These are phyloP conservation scores for Cecropterus lyciades DNA, from an alignment of 1,140 invertebrate genomes.

Conservation along the genomic window DNA sequence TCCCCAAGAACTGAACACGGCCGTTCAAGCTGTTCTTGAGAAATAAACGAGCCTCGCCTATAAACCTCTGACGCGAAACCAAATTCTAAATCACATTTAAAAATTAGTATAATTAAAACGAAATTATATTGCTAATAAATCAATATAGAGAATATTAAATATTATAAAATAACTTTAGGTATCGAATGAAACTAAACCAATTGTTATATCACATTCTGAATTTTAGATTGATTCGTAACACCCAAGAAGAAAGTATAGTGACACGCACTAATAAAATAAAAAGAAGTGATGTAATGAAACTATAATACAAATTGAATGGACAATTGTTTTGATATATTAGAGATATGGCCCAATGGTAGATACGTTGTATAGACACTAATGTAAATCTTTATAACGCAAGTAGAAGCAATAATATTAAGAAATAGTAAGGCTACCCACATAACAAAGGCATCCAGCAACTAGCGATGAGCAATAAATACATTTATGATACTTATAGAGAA, in stretches of 20 bases:
- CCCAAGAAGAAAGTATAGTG: background rate
- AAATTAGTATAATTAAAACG: constrained; percentile 63
- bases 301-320: constrained; percentile 16
- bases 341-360: constrained; percentile 29
- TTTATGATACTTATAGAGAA: too few species aligned
- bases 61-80: constrained; percentile 62
- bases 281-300: constrained; percentile 7
- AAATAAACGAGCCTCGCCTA: constrained; percentile 45
- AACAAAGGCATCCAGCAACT: background rate
- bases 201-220: constrained; percentile 36
- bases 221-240: constrained; percentile 17
- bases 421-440: constrained; percentile 12
- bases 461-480: background rate
- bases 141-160: constrained; percentile 59
- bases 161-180: constrained; percentile 54
- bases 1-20: constrained; percentile 22
- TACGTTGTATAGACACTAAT: constrained; percentile 40
- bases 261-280: constrained; percentile 8
- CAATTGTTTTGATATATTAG: constrained; percentile 28
- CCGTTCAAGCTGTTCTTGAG: constrained; percentile 5
- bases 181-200: constrained; percentile 39
- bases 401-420: constrained; percentile 10
- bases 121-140: constrained; percentile 61
- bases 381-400: constrained; percentile 38
- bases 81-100: constrained; percentile 81